phyloP scores from a whole-genome alignment of 1,140 invertebrate species.

The Episyrphus balteatus region DNA sequence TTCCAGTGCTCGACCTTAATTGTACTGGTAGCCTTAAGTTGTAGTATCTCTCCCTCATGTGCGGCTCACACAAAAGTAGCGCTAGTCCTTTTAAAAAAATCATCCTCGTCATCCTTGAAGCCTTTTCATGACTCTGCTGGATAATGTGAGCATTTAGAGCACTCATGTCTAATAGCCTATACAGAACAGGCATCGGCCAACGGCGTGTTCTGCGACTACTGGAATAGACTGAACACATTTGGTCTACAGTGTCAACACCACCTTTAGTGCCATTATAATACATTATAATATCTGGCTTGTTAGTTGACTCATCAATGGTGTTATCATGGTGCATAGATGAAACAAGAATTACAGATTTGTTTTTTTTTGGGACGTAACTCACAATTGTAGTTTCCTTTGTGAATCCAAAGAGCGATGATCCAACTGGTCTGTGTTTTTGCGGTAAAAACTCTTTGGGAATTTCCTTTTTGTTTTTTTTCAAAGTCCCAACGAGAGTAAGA shows the following conservation, averaged over 20 bases:
- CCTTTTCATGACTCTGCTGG: too few species aligned
- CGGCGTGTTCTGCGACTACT: too few species aligned
- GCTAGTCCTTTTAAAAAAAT: too few species aligned
- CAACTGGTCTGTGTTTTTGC: neutral
- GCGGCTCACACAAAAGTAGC: too few species aligned
- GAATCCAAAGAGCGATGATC: neutral
- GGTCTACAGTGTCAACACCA: neutral
- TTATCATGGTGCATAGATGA: neutral
- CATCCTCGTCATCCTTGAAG: too few species aligned
- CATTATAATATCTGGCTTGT: slow-evolving; percentile 1
- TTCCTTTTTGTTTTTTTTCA: neutral
- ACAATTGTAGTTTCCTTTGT: neutral
- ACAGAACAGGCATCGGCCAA: too few species aligned
- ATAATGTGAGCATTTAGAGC: too few species aligned
- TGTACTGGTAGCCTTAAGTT: too few species aligned
- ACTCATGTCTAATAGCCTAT: too few species aligned
- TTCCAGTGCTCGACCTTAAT: too few species aligned
- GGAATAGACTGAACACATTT: too few species aligned
- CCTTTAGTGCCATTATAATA: neutral
- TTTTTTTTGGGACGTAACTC: neutral
- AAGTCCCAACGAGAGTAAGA: neutral
- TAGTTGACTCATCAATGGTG: neutral
- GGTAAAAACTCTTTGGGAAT: neutral
- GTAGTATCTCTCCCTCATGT: too few species aligned
- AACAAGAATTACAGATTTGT: neutral